A percentile compares a stretch with the other conserved stretches of the same genome.
phyloP scores from a whole-genome alignment of 1,140 invertebrate species.

The Drosophila ogumai region DNA sequence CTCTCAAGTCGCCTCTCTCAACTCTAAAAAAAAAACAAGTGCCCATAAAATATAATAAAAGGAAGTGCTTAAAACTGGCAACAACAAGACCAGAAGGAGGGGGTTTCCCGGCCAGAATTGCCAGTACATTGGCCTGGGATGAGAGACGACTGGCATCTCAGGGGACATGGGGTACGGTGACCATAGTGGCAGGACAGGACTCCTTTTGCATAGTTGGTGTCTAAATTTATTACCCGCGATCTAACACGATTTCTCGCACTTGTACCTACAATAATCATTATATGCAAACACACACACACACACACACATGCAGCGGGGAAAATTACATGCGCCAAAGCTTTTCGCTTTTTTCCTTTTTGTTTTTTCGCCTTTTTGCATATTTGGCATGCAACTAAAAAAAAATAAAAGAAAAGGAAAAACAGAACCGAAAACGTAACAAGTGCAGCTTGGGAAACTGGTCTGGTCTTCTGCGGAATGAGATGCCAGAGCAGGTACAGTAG shows the following conservation, averaged over 20 bases:
- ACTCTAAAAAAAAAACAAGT: constrained; percentile 65
- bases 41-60: constrained; percentile 82
- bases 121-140: constrained; percentile 39
- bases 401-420: constrained; percentile 29
- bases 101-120: constrained; percentile 19
- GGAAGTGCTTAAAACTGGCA: constrained; percentile 79
- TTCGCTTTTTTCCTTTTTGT: background rate
- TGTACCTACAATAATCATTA: constrained; percentile 84
- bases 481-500: constrained; percentile 20
- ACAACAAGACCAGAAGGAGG: constrained; percentile 34
- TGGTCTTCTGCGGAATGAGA: constrained; percentile 34
- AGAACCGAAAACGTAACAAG: constrained; percentile 70
- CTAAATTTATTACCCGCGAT: constrained; percentile 83
- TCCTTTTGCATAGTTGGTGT: constrained; percentile 82
- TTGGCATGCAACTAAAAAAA: constrained; percentile 69
- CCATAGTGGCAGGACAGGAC: constrained; percentile 54
- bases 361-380: constrained; percentile 66
- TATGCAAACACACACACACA: constrained; percentile 60
- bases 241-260: constrained; percentile 83
- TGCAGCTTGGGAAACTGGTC: constrained; percentile 72
- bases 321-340: constrained; percentile 77
- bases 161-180: background rate
- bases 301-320: constrained; percentile 40
- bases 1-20: constrained; percentile 25
- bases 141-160: constrained; percentile 24